Evolutionary conservation across 2,797 vertebrate species (phyloP), one percentile per base, ranked within the genome.

Genomic region (Acanthis flammea): DNA sequence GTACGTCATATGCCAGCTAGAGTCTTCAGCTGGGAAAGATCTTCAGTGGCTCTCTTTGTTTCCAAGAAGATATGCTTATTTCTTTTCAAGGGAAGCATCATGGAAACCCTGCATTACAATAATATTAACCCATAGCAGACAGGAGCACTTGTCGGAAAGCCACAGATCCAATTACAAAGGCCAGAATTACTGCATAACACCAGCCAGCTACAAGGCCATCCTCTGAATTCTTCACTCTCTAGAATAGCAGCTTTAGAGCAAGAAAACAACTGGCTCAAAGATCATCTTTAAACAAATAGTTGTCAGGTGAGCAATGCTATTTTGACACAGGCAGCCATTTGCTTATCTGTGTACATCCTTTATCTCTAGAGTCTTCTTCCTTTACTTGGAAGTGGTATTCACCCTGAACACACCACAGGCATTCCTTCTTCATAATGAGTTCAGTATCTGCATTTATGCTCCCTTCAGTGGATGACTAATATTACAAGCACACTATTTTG

Each of bases 401-500:
- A 0, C 57, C 37, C 61, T 30, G 50, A 87, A 95, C 62, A 81
- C 62, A 90, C 86, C 83, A 91, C 88, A 92, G 47, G 55, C 81
- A 83, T 92, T 89, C 81, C 85, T 92, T 65, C 74, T 53, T 83
- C 66, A 62, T 72, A 94, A 94, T 28, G 47, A 93, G 70, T 70
- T 92, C 76, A 50, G 57, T 79, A 91, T 91, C 90, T 89, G 22
- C 82, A 91, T 90, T 86, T 87, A 58, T 78, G 76, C 44, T 88
- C 50, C 71, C 88, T 95, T 94, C 94, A 95, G 82, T 58, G 81
- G 85, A 92, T 93, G 89, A 95, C 88, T 94, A 96, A 92, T 79
- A 91, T 88, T 90, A 93, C 62, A 78, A 90, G 55, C 80, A 77
- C 57, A 50, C 74, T 86, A 86, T 93, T 88, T 94, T 96, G 94